Conservation (phyloP, 2,113 vertebrate species). For the Syngnathus scovelli region DNA sequence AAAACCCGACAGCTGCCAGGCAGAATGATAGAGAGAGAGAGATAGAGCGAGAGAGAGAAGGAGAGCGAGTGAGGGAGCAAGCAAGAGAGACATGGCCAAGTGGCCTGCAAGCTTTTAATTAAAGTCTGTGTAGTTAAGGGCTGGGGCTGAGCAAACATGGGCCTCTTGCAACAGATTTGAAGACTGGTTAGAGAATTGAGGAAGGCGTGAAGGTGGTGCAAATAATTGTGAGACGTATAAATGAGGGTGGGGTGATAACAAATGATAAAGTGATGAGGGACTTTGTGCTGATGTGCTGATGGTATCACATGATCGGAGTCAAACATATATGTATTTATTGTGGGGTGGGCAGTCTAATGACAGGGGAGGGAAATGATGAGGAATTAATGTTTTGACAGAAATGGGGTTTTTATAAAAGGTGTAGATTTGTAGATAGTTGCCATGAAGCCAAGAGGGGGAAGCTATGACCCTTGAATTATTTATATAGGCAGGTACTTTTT, state of each 20-base stretch:
- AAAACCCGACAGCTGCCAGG: constrained; percentile 38
- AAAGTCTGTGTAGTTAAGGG: constrained; percentile 59
- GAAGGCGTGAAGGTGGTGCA: neutral
- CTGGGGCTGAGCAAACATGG: constrained; percentile 60
- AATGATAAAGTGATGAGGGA: neutral
- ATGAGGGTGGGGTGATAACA: neutral
- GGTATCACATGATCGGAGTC: neutral
- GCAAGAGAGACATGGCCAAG: constrained; percentile 23
- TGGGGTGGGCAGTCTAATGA: constrained; percentile 30
- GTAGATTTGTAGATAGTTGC: constrained; percentile 15
- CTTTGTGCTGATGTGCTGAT: neutral
- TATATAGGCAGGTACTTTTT: neutral
- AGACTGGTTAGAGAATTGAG: constrained; percentile 33
- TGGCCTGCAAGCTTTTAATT: constrained; percentile 63
- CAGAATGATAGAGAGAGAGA: constrained; percentile 5
- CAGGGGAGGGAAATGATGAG: constrained; percentile 22
- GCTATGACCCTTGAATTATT: neutral
- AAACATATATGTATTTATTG: neutral
- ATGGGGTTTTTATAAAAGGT: constrained; percentile 4
- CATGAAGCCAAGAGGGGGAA: constrained; percentile 6
- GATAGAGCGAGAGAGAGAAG: too few relatives aligned
- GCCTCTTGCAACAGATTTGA: constrained; percentile 50
- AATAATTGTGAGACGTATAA: neutral
- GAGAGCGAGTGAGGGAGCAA: too few relatives aligned
- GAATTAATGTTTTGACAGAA: constrained; percentile 14